Conservation (phyloP, 2,888 invertebrate genomes). For the Harpalus rufipes region DNA sequence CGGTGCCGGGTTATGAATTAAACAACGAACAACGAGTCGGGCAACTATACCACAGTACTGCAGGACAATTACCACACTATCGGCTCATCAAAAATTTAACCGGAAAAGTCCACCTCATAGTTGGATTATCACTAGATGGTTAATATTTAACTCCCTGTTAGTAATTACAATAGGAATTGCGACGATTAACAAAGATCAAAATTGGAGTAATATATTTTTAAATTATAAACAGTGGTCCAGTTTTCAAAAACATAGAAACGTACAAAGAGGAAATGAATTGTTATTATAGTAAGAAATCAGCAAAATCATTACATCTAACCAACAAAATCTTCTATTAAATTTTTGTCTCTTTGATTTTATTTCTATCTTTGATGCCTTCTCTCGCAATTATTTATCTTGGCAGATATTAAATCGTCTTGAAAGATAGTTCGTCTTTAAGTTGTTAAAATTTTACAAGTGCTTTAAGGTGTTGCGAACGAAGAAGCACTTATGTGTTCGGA, state of each 20-base stretch:
- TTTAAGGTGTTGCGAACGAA: constrained; percentile 56
- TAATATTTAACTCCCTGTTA: constrained; percentile 61
- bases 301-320: not conserved
- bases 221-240: too few species aligned
- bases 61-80: constrained; percentile 53
- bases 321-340: not conserved
- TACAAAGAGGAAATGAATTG: too few species aligned
- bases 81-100: constrained; percentile 60
- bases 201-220: not conserved
- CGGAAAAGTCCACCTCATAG: constrained; percentile 49
- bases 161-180: constrained; percentile 23
- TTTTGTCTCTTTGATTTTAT: not conserved
- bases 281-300: too few species aligned
- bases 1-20: constrained; percentile 55
- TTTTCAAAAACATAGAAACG: too few species aligned
- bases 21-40: constrained; percentile 24
- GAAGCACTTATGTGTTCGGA: constrained; percentile 45
- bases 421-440: constrained; percentile 57
- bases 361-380: not conserved
- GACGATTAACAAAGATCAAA: not conserved
- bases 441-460: constrained; percentile 59
- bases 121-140: constrained; percentile 56
- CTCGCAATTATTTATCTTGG: not conserved
- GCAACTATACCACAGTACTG: constrained; percentile 24
- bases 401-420: constrained; percentile 32